A percentile compares a stretch with the other conserved stretches of the same genome.
Evolutionary conservation across 2,888 invertebrate genomes (phyloP).

Genomic region (Callimorpha dominula): DNA sequence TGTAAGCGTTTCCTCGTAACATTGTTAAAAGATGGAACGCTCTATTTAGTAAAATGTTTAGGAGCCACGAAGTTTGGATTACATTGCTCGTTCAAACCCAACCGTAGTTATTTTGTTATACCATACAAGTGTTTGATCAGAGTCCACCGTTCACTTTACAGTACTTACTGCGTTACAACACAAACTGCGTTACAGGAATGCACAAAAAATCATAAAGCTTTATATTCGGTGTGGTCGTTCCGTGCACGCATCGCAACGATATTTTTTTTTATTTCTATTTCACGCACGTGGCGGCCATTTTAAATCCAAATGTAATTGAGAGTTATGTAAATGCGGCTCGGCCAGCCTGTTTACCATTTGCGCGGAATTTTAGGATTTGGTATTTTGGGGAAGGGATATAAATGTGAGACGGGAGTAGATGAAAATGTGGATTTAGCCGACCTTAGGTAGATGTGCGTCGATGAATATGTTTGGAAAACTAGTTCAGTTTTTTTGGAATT

Average conservation of each 20-base stretch:
- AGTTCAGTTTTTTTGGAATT: not conserved
- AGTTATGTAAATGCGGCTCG: slow-evolving; percentile 66
- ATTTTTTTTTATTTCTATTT: slow-evolving; percentile 66
- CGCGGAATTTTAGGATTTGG: slow-evolving; percentile 49
- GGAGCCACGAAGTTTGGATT: not conserved
- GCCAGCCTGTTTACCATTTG: slow-evolving; percentile 55
- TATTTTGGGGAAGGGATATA: slow-evolving; percentile 41
- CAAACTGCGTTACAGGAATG: slow-evolving; percentile 49
- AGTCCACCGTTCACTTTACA: slow-evolving; percentile 33
- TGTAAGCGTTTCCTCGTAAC: not conserved
- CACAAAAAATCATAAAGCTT: slow-evolving; percentile 58
- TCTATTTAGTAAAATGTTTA: not conserved
- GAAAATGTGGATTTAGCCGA: slow-evolving; percentile 29
- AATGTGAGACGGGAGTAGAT: slow-evolving; percentile 34
- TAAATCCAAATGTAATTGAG: slow-evolving; percentile 71
- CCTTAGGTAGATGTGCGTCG: slow-evolving; percentile 15
- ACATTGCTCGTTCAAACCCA: not conserved
- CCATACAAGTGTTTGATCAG: slow-evolving; percentile 28
- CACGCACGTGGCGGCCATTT: slow-evolving; percentile 67
- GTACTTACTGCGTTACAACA: slow-evolving; percentile 20
- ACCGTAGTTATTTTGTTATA: not conserved
- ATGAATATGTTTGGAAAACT: slow-evolving; percentile 27
- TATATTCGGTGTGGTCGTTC: slow-evolving; percentile 53
- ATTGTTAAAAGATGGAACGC: not conserved
- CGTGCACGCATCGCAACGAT: slow-evolving; percentile 54